Evolutionary conservation across 2,888 invertebrate genomes (phyloP).

Genomic region (Meiosimyza platycephala): DNA sequence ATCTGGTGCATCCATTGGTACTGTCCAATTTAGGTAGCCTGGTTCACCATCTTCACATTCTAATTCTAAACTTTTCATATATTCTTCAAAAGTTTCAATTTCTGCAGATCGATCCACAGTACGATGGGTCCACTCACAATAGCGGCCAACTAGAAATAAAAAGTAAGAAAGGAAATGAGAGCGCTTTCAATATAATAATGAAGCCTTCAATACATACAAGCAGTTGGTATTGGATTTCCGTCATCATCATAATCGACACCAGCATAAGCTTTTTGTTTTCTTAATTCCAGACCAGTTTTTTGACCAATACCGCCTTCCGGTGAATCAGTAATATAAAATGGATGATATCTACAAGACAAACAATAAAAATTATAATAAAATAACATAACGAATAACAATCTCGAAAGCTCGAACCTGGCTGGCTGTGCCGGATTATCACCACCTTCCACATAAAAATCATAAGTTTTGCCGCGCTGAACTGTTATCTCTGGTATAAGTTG

Average conservation of each 20-base stretch:
- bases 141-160: conserved; percentile 75
- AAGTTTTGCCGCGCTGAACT: conserved; percentile 86
- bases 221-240: conserved; percentile 83
- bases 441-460: conserved; percentile 88
- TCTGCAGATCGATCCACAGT: conserved; percentile 79
- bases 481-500: conserved; percentile 89
- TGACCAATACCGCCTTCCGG: conserved; percentile 88
- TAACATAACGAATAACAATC: neutral
- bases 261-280: conserved; percentile 80
- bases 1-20: conserved; percentile 85
- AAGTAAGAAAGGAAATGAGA: neutral
- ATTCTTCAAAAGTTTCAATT: conserved; percentile 81
- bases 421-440: conserved; percentile 84
- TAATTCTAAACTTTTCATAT: conserved; percentile 79
- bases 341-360: conserved; percentile 76
- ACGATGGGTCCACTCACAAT: conserved; percentile 89
- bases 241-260: conserved; percentile 82
- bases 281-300: conserved; percentile 77
- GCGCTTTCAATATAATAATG: conserved; percentile 2
- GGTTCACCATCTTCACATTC: conserved; percentile 83
- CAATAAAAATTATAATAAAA: neutral
- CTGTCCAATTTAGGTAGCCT: conserved; percentile 85
- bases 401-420: conserved; percentile 70
- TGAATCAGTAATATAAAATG: conserved; percentile 90
- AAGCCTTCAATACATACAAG: conserved; percentile 69